Base-by-base conservation (phyloP, 2,888 invertebrate genomes). In the Eumerus sabulonum region DNA sequence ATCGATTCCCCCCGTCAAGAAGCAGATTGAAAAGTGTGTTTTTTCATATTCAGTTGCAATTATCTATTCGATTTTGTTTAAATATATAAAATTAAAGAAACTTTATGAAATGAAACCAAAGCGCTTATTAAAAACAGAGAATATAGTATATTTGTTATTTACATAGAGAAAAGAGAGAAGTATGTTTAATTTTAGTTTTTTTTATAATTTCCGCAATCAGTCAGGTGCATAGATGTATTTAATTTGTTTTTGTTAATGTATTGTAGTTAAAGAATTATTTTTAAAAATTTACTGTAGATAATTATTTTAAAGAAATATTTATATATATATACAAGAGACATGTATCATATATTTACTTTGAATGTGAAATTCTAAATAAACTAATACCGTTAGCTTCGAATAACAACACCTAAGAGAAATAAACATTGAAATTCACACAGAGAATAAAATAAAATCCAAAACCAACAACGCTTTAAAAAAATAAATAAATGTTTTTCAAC, bases 31-130 rank as follows among this genome's bases (percentile, higher is more conserved):
- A 63, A 50, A 57, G 19, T 11, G 45, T 50, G 38, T 64, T 59
- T 73, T 82, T 84, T 81, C 83, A 79, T 85, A 82, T 27, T 27
- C 27, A 83, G 83, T 85, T 86, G 84, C 82, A 63, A 63, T 81
- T 84, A 83, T 83, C 82, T 84, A 64, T 64, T 74, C 81, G 60
- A 79, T 64, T 60, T 82, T 77, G 81, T 67, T 83, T 71, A 59
- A 81, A 48, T 53, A 62, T 57, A 48, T 47, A 57, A 44, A 56
- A 56, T 7, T 9, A 64, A 59, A 70, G 74, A 76, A 68, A 72
- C 67, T 67, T 4, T 67, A 73, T 77, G 50, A 60, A 27, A 57
- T n/a, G 50, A 73, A 62, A 57, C 48, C 27, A 60, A 68, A 64
- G 63, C 59, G 68, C 73, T 79, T 74, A 79, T 70, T 64, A 73